These are phyloP conservation scores for Hydrotaea cyrtoneurina DNA, from an alignment of 2,888 invertebrate species.

Conservation along the genomic window DNA sequence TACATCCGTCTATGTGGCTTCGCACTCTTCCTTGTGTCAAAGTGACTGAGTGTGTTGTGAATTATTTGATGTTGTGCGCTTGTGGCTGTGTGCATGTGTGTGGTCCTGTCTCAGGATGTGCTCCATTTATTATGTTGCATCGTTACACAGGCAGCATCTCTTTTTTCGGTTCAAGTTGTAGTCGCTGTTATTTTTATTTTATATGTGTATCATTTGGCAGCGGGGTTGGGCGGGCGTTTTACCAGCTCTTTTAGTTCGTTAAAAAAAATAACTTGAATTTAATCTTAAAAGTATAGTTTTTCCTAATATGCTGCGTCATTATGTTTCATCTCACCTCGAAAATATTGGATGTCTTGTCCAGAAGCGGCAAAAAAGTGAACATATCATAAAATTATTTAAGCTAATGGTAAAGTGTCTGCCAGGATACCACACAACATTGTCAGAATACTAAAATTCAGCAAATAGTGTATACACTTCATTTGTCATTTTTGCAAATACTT, in stretches of 20 bases:
- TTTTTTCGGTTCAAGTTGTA: constrained; percentile 13
- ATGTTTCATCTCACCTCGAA: neutral
- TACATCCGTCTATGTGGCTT: neutral
- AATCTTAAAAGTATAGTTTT: neutral
- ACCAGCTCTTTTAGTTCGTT: neutral
- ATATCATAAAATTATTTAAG: too few species aligned
- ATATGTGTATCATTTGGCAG: neutral
- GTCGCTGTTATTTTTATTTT: constrained; percentile 1
- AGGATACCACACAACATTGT: too few species aligned
- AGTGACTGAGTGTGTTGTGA: neutral
- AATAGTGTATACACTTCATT: too few species aligned
- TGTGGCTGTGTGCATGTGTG: constrained; percentile 53
- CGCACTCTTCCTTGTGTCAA: neutral
- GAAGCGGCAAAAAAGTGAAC: too few species aligned
- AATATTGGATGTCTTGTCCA: neutral
- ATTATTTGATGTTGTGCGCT: constrained; percentile 18
- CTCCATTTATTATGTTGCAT: constrained; percentile 66
- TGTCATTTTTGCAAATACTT: too few species aligned
- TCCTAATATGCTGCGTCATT: neutral
- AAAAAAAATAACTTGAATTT: neutral
- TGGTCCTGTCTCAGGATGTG: constrained; percentile 57
- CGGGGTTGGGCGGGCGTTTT: too few species aligned
- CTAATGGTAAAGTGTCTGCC: too few species aligned
- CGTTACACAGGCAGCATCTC: constrained; percentile 42
- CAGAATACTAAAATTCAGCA: too few species aligned